Conservation (phyloP, 2,888 invertebrate species). For the Mesodorylaimus sp. region DNA sequence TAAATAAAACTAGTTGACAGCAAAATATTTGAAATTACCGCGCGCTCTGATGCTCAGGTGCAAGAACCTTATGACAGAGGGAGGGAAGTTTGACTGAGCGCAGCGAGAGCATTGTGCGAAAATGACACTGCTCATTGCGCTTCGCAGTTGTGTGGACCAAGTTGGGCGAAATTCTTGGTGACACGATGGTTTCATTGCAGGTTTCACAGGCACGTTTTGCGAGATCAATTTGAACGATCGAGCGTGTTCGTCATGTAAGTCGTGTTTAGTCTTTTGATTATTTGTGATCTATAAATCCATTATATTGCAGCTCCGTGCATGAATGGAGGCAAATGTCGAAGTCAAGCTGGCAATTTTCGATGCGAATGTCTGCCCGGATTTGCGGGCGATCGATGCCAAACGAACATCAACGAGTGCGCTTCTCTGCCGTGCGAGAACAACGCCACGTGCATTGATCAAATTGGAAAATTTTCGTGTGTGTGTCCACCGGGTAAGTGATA, state of each 20-base stretch:
- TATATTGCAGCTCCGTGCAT: constrained; percentile 90
- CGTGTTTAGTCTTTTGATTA: no score
- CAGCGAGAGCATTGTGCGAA: no score
- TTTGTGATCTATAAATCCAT: no score
- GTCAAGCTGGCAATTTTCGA: constrained; percentile 77
- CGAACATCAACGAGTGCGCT: neutral
- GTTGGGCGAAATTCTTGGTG: no score
- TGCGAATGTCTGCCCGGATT: constrained; percentile 88
- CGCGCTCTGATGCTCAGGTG: no score
- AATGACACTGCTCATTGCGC: no score
- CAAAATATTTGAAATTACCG: no score
- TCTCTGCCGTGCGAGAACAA: constrained; percentile 1
- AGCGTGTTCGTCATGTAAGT: no score
- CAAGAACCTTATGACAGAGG: no score
- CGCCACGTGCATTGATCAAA: neutral
- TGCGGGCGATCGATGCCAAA: constrained; percentile 55
- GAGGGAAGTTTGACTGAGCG: no score
- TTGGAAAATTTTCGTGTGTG: neutral
- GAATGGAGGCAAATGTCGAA: constrained; percentile 87
- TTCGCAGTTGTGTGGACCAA: no score
- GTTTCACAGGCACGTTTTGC: constrained; percentile 70
- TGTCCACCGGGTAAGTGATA: constrained; percentile 31
- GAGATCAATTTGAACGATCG: neutral
- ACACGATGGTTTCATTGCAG: constrained; percentile 35
- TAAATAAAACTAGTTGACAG: no score